Conservation (phyloP, 1,140 invertebrate species). For the Drosophila ironensis region DNA sequence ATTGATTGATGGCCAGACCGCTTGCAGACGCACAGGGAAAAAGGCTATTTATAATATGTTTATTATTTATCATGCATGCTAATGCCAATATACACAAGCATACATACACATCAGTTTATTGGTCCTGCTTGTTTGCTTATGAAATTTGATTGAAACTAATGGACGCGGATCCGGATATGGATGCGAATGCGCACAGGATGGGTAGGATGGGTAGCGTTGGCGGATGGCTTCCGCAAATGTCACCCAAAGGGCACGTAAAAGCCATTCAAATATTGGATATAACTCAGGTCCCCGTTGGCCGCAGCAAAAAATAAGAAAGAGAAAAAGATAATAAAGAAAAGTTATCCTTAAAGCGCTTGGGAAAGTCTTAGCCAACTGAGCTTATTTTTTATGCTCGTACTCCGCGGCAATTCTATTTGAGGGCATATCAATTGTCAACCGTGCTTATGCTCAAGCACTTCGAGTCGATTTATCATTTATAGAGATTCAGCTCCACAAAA, state of each 20-base stretch:
- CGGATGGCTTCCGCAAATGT: constrained; percentile 42
- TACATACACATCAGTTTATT: constrained; percentile 47
- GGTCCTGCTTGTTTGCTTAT: constrained; percentile 61
- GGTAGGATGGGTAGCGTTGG: no score
- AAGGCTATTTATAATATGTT: constrained; percentile 76
- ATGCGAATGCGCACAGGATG: no score
- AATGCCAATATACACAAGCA: constrained; percentile 44
- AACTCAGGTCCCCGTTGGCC: neutral
- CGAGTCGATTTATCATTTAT: constrained; percentile 39
- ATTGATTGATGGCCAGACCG: constrained; percentile 58
- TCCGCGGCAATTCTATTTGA: constrained; percentile 18
- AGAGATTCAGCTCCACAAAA: neutral
- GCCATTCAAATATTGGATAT: constrained; percentile 33
- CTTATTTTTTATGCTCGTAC: constrained; percentile 11
- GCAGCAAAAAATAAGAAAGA: neutral
- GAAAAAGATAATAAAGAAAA: constrained; percentile 14
- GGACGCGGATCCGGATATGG: constrained; percentile 27
- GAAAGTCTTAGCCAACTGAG: constrained; percentile 7
- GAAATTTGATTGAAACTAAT: constrained; percentile 77
- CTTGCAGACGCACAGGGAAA: constrained; percentile 33
- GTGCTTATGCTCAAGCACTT: constrained; percentile 11
- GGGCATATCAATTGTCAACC: constrained; percentile 44
- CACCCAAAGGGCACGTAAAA: constrained; percentile 48
- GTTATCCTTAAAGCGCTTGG: constrained; percentile 14
- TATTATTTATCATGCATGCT: constrained; percentile 65